Conservation (phyloP, 2,888 invertebrate species). For the Nemotelus pantherinus region DNA sequence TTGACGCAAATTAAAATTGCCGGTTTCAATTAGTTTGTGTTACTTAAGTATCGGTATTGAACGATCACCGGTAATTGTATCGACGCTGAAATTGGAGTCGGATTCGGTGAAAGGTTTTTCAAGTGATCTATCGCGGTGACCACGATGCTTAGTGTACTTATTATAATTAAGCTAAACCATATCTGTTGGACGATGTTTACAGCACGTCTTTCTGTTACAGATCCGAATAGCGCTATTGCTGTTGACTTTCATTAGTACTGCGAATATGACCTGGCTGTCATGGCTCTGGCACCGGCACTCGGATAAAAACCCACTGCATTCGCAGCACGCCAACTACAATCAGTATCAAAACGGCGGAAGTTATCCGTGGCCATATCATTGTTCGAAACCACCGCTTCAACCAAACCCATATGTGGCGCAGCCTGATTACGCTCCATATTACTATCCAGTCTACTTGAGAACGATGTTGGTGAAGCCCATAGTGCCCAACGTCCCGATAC, state of each 20-base stretch:
- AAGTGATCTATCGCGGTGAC: neutral
- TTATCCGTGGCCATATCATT: slow-evolving; percentile 24
- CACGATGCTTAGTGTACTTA: neutral
- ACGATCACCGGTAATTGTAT: slow-evolving; percentile 9
- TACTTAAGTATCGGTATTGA: slow-evolving; percentile 8
- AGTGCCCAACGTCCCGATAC: neutral
- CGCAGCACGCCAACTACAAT: neutral
- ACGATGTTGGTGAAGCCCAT: neutral
- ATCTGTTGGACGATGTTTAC: slow-evolving; percentile 14
- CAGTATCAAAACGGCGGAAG: slow-evolving; percentile 24
- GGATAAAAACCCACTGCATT: neutral
- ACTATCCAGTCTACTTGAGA: neutral
- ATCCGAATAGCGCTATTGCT: slow-evolving; percentile 17
- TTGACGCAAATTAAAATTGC: neutral
- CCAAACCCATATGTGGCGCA: slow-evolving; percentile 1
- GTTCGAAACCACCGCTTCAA: neutral
- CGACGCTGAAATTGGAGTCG: slow-evolving; percentile 12
- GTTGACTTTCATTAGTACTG: slow-evolving; percentile 32
- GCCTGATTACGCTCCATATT: slow-evolving; percentile 23
- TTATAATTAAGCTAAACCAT: slow-evolving; percentile 6
- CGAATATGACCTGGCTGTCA: neutral
- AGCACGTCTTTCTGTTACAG: slow-evolving; percentile 12
- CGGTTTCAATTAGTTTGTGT: neutral
- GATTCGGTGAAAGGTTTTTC: slow-evolving; percentile 27
- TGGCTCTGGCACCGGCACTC: slow-evolving; percentile 18